Percentiles rank a stretch among this genome's conserved stretches.
Conservation (phyloP, 2,888 invertebrate genomes). For the Glyphotaelius pellucidus region DNA sequence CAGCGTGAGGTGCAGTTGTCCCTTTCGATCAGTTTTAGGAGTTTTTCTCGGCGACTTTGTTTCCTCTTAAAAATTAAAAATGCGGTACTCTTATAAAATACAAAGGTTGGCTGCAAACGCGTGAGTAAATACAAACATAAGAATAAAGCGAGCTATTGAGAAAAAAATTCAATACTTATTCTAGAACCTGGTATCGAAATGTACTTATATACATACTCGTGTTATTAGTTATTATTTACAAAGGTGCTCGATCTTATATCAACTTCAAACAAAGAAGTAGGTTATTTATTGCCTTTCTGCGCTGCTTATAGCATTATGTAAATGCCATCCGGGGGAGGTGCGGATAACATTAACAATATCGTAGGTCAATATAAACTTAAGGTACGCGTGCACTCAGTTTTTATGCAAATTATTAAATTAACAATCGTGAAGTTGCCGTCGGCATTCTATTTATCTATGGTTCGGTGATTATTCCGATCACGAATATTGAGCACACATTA, state of each 20-base stretch:
- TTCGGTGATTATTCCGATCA: no score
- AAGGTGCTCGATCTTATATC: neutral
- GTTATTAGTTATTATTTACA: neutral
- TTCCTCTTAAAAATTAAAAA: no score
- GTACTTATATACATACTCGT: neutral
- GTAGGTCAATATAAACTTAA: neutral
- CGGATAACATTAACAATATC: neutral
- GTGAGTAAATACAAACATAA: neutral
- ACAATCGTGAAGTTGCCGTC: no score
- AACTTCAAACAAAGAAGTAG: neutral
- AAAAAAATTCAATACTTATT: neutral
- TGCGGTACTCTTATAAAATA: no score
- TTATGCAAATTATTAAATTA: neutral
- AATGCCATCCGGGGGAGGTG: neutral
- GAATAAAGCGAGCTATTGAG: neutral
- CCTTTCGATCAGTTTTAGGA: no score
- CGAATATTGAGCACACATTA: no score
- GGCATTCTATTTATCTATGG: no score
- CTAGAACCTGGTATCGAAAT: neutral
- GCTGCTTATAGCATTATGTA: neutral
- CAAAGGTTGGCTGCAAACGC: neutral
- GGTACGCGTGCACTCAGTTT: neutral
- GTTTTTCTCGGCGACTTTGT: no score
- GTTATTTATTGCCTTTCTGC: neutral
- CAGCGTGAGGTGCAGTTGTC: no score